A percentile compares a stretch with the other conserved stretches of the same genome.
Conservation (phyloP, 2,888 invertebrate genomes). For the Alviniconcha strummeri region DNA sequence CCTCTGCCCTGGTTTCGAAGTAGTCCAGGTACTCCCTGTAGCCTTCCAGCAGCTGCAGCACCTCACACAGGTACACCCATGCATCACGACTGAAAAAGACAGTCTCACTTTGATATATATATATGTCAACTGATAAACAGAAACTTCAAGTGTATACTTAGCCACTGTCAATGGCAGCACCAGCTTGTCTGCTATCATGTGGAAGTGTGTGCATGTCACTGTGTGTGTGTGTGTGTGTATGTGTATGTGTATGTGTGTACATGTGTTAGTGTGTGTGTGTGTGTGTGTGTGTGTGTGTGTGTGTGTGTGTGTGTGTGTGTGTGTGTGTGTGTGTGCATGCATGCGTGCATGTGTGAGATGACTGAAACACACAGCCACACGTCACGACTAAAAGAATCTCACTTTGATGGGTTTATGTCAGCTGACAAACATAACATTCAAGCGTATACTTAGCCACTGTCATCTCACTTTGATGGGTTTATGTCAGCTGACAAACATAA, state of each 20-base stretch:
- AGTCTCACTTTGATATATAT: not conserved
- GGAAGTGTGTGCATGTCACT: not conserved
- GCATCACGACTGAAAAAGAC: slow-evolving; percentile 57
- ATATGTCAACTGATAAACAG: not conserved
- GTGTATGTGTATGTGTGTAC: no score
- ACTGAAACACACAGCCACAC: no score
- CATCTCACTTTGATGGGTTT: no score
- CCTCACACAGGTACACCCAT: slow-evolving; percentile 64
- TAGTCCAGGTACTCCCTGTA: slow-evolving; percentile 56
- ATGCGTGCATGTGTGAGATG: not conserved
- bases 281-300: not conserved
- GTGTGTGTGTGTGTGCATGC: not conserved
- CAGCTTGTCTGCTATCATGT: not conserved
- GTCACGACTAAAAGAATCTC: no score
- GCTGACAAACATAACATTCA: no score
- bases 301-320: slow-evolving; percentile 14
- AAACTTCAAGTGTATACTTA: not conserved
- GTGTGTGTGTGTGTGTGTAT: no score
- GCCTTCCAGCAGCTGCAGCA: slow-evolving; percentile 57
- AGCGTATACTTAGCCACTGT: no score
- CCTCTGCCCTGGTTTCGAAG: slow-evolving; percentile 62
- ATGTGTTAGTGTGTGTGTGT: not conserved
- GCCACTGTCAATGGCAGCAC: not conserved
- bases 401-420: no score
- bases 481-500: no score